Percentiles rank a stretch among this genome's conserved stretches.
Evolutionary conservation across 2,113 vertebrate genomes (phyloP).

Genomic region (Nothocercus nigrocapillus): DNA sequence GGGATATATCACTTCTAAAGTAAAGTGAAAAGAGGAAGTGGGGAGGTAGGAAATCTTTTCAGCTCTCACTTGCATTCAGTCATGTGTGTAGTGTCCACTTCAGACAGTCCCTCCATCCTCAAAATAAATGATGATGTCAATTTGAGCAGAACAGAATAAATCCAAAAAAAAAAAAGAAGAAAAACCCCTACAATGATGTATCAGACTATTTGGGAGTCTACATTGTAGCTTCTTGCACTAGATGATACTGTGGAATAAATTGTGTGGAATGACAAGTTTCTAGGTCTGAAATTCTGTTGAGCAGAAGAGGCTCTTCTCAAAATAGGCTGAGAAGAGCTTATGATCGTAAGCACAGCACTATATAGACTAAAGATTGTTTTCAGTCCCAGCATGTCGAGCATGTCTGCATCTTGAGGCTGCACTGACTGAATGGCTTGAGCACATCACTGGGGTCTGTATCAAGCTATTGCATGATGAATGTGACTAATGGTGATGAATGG

Average conservation of each 20-base stretch:
- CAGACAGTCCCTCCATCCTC: too few species aligned
- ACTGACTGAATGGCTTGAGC: background rate
- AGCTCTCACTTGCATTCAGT: background rate
- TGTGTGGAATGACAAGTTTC: background rate
- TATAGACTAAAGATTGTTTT: background rate
- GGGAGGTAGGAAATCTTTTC: background rate
- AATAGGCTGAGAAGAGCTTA: background rate
- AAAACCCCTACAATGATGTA: background rate
- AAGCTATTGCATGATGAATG: background rate
- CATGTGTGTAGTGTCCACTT: background rate
- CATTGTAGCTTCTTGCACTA: rapidly evolving
- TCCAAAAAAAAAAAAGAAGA: background rate
- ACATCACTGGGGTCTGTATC: background rate
- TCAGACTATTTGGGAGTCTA: background rate
- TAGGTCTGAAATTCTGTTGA: background rate
- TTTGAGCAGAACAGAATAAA: background rate
- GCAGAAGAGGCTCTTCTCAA: too few species aligned
- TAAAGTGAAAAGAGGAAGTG: rapidly evolving
- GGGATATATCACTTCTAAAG: background rate
- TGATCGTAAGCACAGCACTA: background rate
- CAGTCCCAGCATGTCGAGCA: background rate
- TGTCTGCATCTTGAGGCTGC: background rate
- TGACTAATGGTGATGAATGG: background rate
- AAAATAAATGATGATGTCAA: background rate
- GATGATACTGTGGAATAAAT: background rate